phyloP scores from a whole-genome alignment of 2,888 invertebrate genomes.

The Idaea aversata region DNA sequence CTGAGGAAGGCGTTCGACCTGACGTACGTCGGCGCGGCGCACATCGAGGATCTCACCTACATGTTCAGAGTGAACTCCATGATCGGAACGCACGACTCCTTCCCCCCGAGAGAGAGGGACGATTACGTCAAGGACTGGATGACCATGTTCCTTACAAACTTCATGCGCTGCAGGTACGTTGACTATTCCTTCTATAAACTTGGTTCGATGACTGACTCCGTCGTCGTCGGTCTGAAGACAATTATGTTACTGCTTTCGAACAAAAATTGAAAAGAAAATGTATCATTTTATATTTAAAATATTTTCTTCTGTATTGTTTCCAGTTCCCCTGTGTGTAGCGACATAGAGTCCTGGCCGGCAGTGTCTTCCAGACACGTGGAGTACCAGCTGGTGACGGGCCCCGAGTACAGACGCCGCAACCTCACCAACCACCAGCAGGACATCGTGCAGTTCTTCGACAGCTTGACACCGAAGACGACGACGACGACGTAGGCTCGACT shows the following conservation, averaged over 20 bases:
- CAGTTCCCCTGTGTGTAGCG: slow-evolving; percentile 3
- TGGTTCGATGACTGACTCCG: background rate
- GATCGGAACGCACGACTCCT: slow-evolving; percentile 28
- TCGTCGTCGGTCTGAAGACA: no score
- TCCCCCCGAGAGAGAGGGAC: slow-evolving; percentile 34
- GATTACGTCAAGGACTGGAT: slow-evolving; percentile 51
- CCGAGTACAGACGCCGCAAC: slow-evolving; percentile 23
- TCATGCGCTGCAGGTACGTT: slow-evolving; percentile 56
- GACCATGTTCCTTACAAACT: slow-evolving; percentile 52
- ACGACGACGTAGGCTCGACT: background rate
- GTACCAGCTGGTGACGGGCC: slow-evolving; percentile 43
- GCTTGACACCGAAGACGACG: slow-evolving; percentile 13
- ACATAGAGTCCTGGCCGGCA: slow-evolving; percentile 39
- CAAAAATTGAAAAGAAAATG: background rate
- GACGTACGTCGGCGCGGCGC: slow-evolving; percentile 75
- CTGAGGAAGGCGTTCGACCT: slow-evolving; percentile 59
- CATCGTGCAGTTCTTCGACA: slow-evolving; percentile 50
- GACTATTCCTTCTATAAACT: slow-evolving; percentile 5
- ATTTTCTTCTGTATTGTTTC: background rate
- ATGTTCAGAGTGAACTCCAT: slow-evolving; percentile 64
- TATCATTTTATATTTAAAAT: background rate
- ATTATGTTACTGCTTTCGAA: background rate
- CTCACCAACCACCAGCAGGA: slow-evolving; percentile 38
- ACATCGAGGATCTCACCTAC: slow-evolving; percentile 81
- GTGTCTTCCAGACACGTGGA: slow-evolving; percentile 25